Conservation (phyloP, 1,140 invertebrate species). For the Dendroctonus valens region DNA sequence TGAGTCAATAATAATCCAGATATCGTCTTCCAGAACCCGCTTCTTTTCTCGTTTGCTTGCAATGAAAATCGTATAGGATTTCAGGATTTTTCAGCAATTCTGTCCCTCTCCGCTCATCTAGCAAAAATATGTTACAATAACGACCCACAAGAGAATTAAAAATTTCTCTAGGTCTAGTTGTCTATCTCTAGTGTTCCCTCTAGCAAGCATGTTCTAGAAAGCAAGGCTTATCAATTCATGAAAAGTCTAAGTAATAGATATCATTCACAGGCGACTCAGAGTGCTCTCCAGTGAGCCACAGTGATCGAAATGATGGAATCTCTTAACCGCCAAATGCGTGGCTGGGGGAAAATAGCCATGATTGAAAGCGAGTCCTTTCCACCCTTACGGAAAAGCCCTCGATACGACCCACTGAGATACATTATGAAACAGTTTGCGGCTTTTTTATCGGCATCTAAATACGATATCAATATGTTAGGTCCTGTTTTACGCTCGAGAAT, state of each 20-base stretch:
- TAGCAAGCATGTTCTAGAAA: too few species aligned
- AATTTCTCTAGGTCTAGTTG: too few species aligned
- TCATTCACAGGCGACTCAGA: conserved; percentile 48
- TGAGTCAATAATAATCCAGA: too few species aligned
- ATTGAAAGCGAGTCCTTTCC: conserved; percentile 48
- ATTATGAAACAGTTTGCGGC: conserved; percentile 51
- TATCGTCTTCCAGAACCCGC: too few species aligned
- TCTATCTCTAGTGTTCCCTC: too few species aligned
- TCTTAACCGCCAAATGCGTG: conserved; percentile 51
- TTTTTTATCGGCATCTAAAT: conserved; percentile 51
- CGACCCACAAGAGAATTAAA: too few species aligned
- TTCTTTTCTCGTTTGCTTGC: too few species aligned
- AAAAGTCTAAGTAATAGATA: conserved; percentile 42
- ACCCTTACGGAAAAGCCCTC: conserved; percentile 35
- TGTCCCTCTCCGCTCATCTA: too few species aligned
- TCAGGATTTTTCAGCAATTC: too few species aligned
- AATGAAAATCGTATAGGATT: too few species aligned
- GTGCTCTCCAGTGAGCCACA: conserved; percentile 49
- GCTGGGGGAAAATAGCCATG: conserved; percentile 52
- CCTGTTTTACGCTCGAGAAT: conserved; percentile 28
- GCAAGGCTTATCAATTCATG: conserved; percentile 19
- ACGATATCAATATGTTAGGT: conserved; percentile 47
- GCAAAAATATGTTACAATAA: too few species aligned
- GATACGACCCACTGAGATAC: conserved; percentile 41
- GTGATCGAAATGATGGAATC: conserved; percentile 53